Conservation (phyloP, 92 coral and sea anemone genomes). For the Micromussa lordhowensis region DNA sequence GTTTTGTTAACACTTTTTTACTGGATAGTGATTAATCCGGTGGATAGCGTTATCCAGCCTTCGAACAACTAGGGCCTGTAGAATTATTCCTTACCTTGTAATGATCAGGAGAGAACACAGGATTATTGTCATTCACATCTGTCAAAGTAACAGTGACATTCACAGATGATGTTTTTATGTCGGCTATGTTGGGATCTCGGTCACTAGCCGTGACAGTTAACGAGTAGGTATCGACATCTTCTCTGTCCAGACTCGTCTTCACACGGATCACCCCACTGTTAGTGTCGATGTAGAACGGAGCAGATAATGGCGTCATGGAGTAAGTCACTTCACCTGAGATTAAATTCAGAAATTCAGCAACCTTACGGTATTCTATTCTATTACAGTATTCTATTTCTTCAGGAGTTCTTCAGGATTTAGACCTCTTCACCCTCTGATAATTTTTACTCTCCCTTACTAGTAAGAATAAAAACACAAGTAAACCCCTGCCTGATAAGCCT, state of each 20-base stretch:
- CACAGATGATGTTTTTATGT: constrained; percentile 53
- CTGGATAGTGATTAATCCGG: too few species aligned
- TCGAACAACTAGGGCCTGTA: too few species aligned
- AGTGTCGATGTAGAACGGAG: constrained; percentile 71
- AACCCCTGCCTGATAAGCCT: too few species aligned
- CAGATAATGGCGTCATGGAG: constrained; percentile 56
- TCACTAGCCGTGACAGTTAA: constrained; percentile 67
- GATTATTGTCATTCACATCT: constrained; percentile 74
- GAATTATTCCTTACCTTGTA: constrained; percentile 48
- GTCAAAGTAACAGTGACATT: constrained; percentile 53
- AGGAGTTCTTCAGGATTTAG: background rate
- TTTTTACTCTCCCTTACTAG: too few species aligned
- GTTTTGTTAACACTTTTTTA: too few species aligned
- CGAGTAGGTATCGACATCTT: constrained; percentile 38
- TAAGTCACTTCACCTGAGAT: constrained; percentile 61
- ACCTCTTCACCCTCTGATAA: background rate
- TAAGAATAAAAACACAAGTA: too few species aligned
- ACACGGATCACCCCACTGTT: constrained; percentile 66
- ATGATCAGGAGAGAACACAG: constrained; percentile 68
- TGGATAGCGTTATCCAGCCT: too few species aligned
- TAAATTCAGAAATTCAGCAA: background rate
- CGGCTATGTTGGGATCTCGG: constrained; percentile 66
- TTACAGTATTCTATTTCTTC: too few species aligned
- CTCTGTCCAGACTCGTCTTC: constrained; percentile 59
- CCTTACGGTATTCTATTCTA: too few species aligned